A percentile compares a stretch with the other conserved stretches of the same genome.
Evolutionary conservation across 2,797 vertebrate genomes (phyloP).

Genomic region (Rhabdophis nuchalis): DNA sequence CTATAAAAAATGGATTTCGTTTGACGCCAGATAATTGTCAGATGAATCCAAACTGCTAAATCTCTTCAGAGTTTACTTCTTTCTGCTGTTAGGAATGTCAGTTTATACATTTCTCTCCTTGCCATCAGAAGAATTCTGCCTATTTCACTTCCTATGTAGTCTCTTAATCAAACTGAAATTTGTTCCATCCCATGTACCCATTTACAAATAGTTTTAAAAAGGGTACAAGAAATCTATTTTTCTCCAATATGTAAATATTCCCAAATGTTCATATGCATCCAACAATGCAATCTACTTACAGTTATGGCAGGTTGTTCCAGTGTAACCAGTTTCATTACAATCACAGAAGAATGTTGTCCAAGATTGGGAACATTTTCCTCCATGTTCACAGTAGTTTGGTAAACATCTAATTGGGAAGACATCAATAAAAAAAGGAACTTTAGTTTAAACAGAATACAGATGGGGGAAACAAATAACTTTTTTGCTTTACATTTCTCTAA

Average conservation of each 20-base stretch:
- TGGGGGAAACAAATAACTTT: background rate
- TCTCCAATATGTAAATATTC: background rate
- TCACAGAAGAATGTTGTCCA: constrained; percentile 91
- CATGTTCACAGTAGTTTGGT: constrained; percentile 92
- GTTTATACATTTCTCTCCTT: background rate
- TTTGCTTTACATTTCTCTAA: background rate
- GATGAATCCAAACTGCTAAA: background rate
- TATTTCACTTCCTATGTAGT: background rate
- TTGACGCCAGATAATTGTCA: background rate
- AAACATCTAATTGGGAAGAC: constrained; percentile 79
- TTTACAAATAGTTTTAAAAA: background rate
- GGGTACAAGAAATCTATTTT: background rate
- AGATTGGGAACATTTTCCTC: constrained; percentile 87
- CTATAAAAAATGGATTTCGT: background rate
- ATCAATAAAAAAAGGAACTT: background rate
- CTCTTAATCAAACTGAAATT: background rate
- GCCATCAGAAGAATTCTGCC: background rate
- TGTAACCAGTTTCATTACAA: constrained; percentile 86
- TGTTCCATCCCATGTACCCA: background rate
- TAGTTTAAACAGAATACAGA: constrained; percentile 6
- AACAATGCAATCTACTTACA: constrained; percentile 75
- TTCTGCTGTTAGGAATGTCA: background rate
- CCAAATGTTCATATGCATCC: background rate
- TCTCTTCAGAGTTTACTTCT: background rate
- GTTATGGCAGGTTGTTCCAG: constrained; percentile 90